Conservation (phyloP, 2,797 vertebrate genomes). For the Channa striata region DNA sequence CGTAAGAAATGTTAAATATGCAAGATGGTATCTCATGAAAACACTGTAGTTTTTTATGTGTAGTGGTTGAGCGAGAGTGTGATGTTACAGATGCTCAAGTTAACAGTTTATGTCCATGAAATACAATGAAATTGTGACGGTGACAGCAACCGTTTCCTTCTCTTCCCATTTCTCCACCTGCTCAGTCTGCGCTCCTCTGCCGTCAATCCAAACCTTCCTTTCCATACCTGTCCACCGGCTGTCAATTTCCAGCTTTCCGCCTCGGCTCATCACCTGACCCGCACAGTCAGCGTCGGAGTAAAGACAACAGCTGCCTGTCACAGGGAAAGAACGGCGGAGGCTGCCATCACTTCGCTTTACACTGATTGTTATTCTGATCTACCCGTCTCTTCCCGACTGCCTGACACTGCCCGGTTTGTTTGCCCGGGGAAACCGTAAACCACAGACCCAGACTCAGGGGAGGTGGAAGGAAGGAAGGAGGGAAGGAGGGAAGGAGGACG, state of each 20-base stretch:
- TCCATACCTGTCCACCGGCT: slow-evolving; percentile 19
- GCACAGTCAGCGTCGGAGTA: neutral
- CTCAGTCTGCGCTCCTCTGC: slow-evolving; percentile 2
- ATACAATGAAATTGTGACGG: neutral
- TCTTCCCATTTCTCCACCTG: neutral
- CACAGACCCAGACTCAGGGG: no score
- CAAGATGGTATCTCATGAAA: no score
- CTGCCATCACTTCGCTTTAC: slow-evolving; percentile 7
- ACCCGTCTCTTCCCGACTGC: slow-evolving; percentile 6
- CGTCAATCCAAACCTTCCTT: slow-evolving; percentile 11
- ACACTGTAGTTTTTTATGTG: no score
- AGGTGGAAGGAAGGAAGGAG: no score
- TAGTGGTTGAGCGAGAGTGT: neutral
- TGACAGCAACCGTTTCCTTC: neutral
- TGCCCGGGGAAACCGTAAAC: neutral
- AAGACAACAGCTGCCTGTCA: slow-evolving; percentile 27
- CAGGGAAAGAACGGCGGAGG: slow-evolving; percentile 10
- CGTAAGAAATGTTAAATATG: no score
- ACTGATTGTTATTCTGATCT: slow-evolving; percentile 9
- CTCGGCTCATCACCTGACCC: slow-evolving; percentile 19
- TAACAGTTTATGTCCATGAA: slow-evolving; percentile 1
- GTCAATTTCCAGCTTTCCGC: neutral
- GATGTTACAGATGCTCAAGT: neutral
- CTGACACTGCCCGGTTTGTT: neutral
- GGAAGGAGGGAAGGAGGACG: no score